Evolutionary conservation across 1,140 invertebrate genomes (phyloP), one percentile per base, ranked within the genome.

Genomic region (Camponotus pennsylvanicus): DNA sequence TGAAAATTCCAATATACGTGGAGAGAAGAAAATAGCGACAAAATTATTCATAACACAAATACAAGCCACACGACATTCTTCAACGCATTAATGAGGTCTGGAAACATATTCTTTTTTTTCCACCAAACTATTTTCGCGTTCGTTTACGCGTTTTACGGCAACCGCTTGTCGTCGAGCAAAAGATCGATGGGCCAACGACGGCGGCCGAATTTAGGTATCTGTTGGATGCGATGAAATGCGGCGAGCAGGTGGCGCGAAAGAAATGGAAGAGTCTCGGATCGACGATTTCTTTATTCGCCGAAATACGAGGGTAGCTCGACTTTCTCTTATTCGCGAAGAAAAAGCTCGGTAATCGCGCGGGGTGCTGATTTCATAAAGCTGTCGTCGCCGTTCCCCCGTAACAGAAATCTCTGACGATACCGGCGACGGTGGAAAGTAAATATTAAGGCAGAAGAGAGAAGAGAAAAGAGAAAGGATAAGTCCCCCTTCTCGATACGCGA

Each of bases 341-440:
- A 59, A 80, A 86, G 49, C 73, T 59, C 49, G 21, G 40, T 83
- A 45, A 73, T 63, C 73, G 61, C 59, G 57, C 55, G 67, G 32
- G 37, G 70, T 61, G 88, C 27, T 89, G 84, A 87, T 88, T 90
- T 91, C 89, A 91, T 91, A 91, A 91, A 91, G 69, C 89, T 90
- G 90, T 91, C 89, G 87, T 89, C 90, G 84, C 57, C 55, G 15
- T 34, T 82, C 61, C 84, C 75, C 63, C 69, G 18, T 70, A 89
- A 89, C 87, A 71, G 84, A 89, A 79, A 66, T 63, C 87, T 45
- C 55, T 52, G 55, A 18, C 61, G 76, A 66, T 57, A 32, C 64
- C 27, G 5, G 7, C 80, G 34, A 2, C 64, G 27, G 70, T 75
- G 55, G 40, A 77, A 85, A 88, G 80, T 89, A 90, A 90, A 90